These are phyloP conservation scores for Machaerirhynchus nigripectus DNA, from an alignment of 2,113 vertebrate species.

Conservation along the genomic window DNA sequence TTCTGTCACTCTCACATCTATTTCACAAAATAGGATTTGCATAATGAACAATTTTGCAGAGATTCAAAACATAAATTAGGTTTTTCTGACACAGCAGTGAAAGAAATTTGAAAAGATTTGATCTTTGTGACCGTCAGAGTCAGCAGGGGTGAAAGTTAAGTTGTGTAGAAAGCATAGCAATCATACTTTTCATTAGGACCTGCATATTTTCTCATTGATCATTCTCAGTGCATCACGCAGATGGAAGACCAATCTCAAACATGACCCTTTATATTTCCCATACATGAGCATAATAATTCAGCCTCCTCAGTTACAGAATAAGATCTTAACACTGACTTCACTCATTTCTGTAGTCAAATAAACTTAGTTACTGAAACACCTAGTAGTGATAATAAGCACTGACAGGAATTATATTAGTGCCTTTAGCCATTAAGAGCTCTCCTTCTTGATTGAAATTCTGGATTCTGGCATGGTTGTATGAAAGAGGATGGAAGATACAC, in stretches of 20 bases:
- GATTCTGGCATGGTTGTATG: background rate
- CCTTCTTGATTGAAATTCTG: background rate
- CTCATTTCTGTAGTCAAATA: constrained; percentile 13
- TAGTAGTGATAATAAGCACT: background rate
- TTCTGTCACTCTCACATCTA: background rate
- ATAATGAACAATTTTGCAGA: constrained; percentile 57
- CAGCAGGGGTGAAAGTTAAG: constrained; percentile 35
- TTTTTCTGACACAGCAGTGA: constrained; percentile 27
- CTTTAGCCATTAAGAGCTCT: background rate
- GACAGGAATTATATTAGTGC: background rate
- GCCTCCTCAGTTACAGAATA: background rate
- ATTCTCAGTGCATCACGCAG: background rate
- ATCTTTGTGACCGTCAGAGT: constrained; percentile 23
- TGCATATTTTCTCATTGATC: constrained; percentile 36
- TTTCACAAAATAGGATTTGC: constrained; percentile 48
- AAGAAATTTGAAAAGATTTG: constrained; percentile 41
- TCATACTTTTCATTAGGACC: constrained; percentile 36
- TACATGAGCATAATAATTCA: background rate
- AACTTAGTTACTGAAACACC: background rate
- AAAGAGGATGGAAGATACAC: background rate
- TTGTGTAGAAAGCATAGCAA: constrained; percentile 33
- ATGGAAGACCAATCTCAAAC: background rate
- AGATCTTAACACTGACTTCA: background rate
- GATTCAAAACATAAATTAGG: constrained; percentile 51
- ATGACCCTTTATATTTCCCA: background rate